Evolutionary conservation across 2,888 invertebrate species (phyloP), one percentile per base, ranked within the genome.

Genomic region (Tribolium freemani): DNA sequence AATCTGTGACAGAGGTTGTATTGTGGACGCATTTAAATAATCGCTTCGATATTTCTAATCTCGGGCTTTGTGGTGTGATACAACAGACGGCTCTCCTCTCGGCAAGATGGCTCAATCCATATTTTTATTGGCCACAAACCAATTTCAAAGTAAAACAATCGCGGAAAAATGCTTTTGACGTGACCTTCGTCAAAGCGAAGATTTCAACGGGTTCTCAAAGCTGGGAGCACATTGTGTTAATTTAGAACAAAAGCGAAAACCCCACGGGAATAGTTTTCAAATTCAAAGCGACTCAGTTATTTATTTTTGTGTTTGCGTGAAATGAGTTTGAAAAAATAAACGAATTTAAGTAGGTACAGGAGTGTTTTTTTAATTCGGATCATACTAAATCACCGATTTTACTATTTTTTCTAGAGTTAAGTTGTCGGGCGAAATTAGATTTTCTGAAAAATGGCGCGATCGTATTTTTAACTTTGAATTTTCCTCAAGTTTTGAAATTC

Each of bases 41-140:
- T 83, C 84, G 79, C 84, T 80, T 81, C 82, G 77, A 83, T 84
- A 83, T 83, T 83, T 83, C 83, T 84, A 84, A 84, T 84, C 84
- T 82, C 69, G 75, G 79, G 75, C 78, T 74, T 74, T 58, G 75
- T 11, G 30, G 21, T 20, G 57, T 26, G 9, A n/a, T 38, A 38
- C 38, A 38, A 38, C 38, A 38, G 38, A 38, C 38, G 38, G 38
- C 38, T 38, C 8, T 38, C 38, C n/a, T 38, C 38, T 1, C n/a
- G 8, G 9, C 8, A n/a, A 38, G 38, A 38, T 38, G 38, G 38
- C 38, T 38, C 38, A 38, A 38, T 21, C 16, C 51, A 21, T 51
- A 21, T 51, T 51, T 51, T 51, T 16, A 51, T 51, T 16, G 20
- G 51, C 16, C 21, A 20, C 6, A 2, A 20, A n/a, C 51, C 51